phyloP scores from a whole-genome alignment of 2,113 vertebrate genomes.

The rabbit (Oryctolagus cuniculus) region mOryCun1.1 NC_091446.1:83008001-83008500 shows the following conservation, averaged over 20 bases:
- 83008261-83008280: slow-evolving; percentile 71
- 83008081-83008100: slow-evolving; percentile 73
- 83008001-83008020: slow-evolving; percentile 70
- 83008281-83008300: slow-evolving; percentile 63
- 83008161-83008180: slow-evolving; percentile 67
- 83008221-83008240: slow-evolving; percentile 80
- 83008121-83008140: slow-evolving; percentile 66
- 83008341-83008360: slow-evolving; percentile 26
- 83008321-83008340: slow-evolving; percentile 67
- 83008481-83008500: too few species aligned
- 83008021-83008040: slow-evolving; percentile 69
- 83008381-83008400: slow-evolving; percentile 60
- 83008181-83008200: slow-evolving; percentile 67
- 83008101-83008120: slow-evolving; percentile 54
- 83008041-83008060: slow-evolving; percentile 61
- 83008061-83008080: slow-evolving; percentile 44
- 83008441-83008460: too few species aligned
- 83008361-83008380: slow-evolving; percentile 55
- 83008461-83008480: too few species aligned
- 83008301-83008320: slow-evolving; percentile 52
- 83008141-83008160: slow-evolving; percentile 52
- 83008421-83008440: slow-evolving; percentile 69
- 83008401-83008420: slow-evolving; percentile 67
- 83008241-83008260: slow-evolving; percentile 81
- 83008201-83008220: slow-evolving; percentile 73